These are phyloP conservation scores for Zoanthus sociatus DNA, from an alignment of 92 coral and sea anemone genomes.

Conservation along the genomic window DNA sequence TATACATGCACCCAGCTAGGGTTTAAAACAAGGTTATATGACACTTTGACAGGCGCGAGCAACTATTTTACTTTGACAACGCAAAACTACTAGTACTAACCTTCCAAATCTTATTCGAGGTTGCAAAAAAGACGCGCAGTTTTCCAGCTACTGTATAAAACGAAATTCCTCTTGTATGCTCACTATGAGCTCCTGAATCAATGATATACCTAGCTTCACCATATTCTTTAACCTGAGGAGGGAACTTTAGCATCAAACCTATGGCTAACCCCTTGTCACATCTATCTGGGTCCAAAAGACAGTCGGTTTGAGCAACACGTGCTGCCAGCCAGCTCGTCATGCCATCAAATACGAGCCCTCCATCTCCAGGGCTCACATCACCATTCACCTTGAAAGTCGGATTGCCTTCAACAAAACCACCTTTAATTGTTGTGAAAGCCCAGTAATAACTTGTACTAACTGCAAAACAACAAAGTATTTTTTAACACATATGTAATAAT, in stretches of 20 bases:
- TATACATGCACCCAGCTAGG: background rate
- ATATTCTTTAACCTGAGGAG: conserved; percentile 50
- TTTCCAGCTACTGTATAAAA: conserved; percentile 72
- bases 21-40: background rate
- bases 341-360: conserved; percentile 86
- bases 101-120: conserved; percentile 83
- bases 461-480: background rate
- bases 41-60: background rate
- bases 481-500: background rate
- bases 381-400: conserved; percentile 90
- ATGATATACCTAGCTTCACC: conserved; percentile 80
- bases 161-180: conserved; percentile 83
- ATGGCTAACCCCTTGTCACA: conserved; percentile 85
- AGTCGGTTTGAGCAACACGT: conserved; percentile 70
- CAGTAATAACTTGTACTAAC: conserved; percentile 85
- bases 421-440: conserved; percentile 61
- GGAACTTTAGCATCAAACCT: conserved; percentile 76
- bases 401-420: conserved; percentile 81
- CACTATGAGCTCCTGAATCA: conserved; percentile 94
- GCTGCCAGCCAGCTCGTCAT: conserved; percentile 81
- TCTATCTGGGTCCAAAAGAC: conserved; percentile 74
- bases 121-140: conserved; percentile 76
- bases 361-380: conserved; percentile 59
- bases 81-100: conserved; percentile 62
- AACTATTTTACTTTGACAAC: background rate